phyloP scores from a whole-genome alignment of 64 coral and sea anemone species.

The Montipora foliosa region DNA sequence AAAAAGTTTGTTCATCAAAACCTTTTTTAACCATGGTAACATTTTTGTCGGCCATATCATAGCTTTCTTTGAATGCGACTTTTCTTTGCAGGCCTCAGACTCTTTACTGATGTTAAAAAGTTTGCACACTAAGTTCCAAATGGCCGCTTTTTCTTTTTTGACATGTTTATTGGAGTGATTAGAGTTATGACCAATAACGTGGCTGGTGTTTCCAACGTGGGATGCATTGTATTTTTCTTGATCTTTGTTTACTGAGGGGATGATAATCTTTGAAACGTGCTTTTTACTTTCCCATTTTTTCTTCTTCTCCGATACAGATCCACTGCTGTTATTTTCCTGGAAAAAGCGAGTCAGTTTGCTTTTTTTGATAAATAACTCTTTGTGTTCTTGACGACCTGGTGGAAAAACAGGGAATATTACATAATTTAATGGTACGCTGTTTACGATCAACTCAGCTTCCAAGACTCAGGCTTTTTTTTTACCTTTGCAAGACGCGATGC shows the following conservation, averaged over 20 bases:
- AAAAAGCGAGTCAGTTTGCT: slow-evolving; percentile 15
- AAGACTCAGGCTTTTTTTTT: background rate
- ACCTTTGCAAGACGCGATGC: background rate
- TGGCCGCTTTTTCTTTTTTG: background rate
- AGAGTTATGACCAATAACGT: background rate
- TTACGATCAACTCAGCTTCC: background rate
- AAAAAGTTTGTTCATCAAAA: slow-evolving; percentile 74
- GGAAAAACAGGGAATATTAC: background rate
- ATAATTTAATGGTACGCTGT: background rate
- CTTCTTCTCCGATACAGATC: background rate
- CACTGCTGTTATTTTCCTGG: slow-evolving; percentile 6
- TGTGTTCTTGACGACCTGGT: background rate
- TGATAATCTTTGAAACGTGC: background rate
- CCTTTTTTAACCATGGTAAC: slow-evolving; percentile 82
- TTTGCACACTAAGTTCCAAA: background rate
- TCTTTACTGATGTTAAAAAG: slow-evolving; percentile 26
- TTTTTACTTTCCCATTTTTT: background rate
- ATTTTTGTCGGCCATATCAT: slow-evolving; percentile 99
- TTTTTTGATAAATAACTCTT: background rate
- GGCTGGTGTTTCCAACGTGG: too few species aligned
- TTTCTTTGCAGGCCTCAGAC: slow-evolving; percentile 7
- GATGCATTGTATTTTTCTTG: background rate
- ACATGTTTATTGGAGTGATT: background rate
- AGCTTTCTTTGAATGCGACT: slow-evolving; percentile 80
- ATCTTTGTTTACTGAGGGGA: background rate